Conservation (phyloP, 2,113 vertebrate species). For the Micromys minutus region DNA sequence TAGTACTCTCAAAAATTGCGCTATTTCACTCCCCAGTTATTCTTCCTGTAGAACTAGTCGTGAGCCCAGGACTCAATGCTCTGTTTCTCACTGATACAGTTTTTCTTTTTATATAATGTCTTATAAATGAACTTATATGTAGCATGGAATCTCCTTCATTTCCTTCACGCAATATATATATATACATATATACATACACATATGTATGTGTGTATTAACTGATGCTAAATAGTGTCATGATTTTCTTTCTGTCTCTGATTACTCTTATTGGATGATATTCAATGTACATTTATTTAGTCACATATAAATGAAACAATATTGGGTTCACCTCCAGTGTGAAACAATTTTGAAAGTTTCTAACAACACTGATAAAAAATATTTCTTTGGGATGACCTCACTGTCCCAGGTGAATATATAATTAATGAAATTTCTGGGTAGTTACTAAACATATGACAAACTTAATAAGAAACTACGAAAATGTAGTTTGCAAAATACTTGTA, state of each 20-base stretch:
- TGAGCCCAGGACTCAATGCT: not conserved
- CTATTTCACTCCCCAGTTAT: not conserved
- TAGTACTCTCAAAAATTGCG: not conserved
- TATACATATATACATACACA: too few relatives aligned
- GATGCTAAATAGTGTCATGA: not conserved
- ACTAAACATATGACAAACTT: not conserved
- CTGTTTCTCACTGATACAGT: not conserved
- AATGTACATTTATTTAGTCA: not conserved
- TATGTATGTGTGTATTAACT: too few relatives aligned
- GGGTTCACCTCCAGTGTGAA: not conserved
- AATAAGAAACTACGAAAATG: not conserved
- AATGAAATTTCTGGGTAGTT: not conserved
- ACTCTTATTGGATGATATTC: not conserved
- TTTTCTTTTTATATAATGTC: not conserved
- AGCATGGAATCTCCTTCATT: not conserved
- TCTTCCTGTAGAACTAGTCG: fast-evolving
- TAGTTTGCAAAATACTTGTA: not conserved
- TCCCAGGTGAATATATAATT: not conserved
- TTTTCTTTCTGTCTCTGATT: not conserved
- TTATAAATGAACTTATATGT: not conserved
- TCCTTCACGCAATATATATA: not conserved
- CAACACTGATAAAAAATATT: not conserved
- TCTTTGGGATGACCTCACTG: not conserved
- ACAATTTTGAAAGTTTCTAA: not conserved
- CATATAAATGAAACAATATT: not conserved